phyloP scores from a whole-genome alignment of 2,797 vertebrate species.

The Podarcis siculus region DNA sequence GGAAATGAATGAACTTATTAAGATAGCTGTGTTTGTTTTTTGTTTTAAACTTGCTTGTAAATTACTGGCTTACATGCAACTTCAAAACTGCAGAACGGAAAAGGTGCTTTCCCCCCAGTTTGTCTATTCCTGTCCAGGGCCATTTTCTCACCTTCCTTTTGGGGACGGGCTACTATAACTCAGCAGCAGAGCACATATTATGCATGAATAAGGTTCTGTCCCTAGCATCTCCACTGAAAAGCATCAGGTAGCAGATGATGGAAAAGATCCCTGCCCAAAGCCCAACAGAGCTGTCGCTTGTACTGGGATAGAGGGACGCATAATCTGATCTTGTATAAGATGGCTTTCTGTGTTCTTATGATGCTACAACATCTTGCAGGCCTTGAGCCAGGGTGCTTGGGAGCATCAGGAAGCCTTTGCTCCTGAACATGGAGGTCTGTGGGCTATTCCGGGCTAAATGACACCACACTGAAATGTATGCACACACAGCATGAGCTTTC shows the following conservation, averaged over 20 bases:
- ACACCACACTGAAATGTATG: not conserved
- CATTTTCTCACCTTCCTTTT: not conserved
- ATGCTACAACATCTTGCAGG: not conserved
- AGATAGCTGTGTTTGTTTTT: not conserved
- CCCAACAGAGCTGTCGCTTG: not conserved
- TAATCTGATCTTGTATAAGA: not conserved
- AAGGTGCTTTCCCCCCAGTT: not conserved
- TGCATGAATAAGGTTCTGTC: not conserved
- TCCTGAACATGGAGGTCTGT: not conserved
- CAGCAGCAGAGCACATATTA: not conserved
- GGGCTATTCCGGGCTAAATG: not conserved
- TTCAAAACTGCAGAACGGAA: not conserved
- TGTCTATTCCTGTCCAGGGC: not conserved
- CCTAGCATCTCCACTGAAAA: not conserved
- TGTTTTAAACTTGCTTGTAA: not conserved
- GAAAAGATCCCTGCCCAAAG: not conserved
- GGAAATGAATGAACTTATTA: slow-evolving; percentile 7
- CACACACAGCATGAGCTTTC: not conserved
- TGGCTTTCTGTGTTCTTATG: not conserved
- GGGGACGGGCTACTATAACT: not conserved
- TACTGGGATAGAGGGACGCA: not conserved
- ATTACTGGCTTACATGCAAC: not conserved
- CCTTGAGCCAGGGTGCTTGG: not conserved
- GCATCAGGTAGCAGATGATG: not conserved
- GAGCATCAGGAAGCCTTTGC: not conserved